Evolutionary conservation across 1,140 invertebrate species (phyloP), one percentile per base, ranked within the genome.

Genomic region (Chironomus striatipennis): DNA sequence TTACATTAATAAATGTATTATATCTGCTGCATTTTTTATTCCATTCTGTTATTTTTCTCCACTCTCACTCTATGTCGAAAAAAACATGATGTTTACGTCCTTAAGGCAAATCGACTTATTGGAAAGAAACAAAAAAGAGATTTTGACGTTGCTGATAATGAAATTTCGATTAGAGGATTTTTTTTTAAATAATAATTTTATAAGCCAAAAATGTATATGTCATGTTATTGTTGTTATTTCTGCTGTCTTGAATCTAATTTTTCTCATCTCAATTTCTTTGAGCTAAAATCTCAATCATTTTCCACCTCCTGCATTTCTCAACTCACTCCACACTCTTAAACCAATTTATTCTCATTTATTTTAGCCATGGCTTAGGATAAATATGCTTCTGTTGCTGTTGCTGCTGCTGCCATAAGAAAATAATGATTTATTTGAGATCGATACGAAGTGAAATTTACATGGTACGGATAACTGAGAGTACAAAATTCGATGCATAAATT

Each of bases 401-500:
- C 4, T 67, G 64, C 18, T 67, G 65, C 65, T 21, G 17, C 65
- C 65, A 21, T 70, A 17, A 70, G 43, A 47, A 57, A 57, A 57
- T 57, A 70, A 70, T 70, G 65, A 70, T 70, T 70, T 70, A 70
- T 70, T 21, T 70, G 7, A 70, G 17, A 70, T 70, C 65, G 65
- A 70, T 70, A 70, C 20, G 65, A 18, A 6, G 18, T 12, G 18
- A 70, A 70, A 20, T 21, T 70, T 70, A 20, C 20, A 21, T 18
- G 65, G 17, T 8, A 70, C 9, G 24, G 24, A 34, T 34, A 34
- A 34, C 24, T 34, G 24, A 34, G 24, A 34, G 24, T 34, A 34
- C 24, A 34, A 70, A 70, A 20, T 70, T 70, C 65, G 20, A 70
- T 70, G 65, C 65, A 70, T 70, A 70, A 70, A 70, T 70, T 70